A percentile compares a stretch with the other conserved stretches of the same genome.
Evolutionary conservation across 2,888 invertebrate genomes (phyloP).

Genomic region (Trichopria drosophilae): DNA sequence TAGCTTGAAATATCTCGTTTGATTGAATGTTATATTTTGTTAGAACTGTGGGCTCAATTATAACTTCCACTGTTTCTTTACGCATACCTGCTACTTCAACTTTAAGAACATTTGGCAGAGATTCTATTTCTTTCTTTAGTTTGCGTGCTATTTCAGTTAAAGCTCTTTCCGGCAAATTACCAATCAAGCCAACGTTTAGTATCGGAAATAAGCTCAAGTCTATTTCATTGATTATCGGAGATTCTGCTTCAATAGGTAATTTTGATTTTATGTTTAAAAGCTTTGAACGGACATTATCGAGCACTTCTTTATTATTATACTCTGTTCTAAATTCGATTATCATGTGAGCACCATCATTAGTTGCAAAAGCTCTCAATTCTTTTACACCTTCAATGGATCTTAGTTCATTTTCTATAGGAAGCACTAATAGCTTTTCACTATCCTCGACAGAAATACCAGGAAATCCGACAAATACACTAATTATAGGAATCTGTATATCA

Average conservation of each 20-base stretch:
- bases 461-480: conserved; percentile 12
- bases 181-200: conserved; percentile 14
- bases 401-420: conserved; percentile 16
- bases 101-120: conserved; percentile 17
- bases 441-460: conserved; percentile 18
- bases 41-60: conserved; percentile 16
- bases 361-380: conserved; percentile 19
- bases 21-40: conserved; percentile 18
- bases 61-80: conserved; percentile 16
- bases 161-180: conserved; percentile 16
- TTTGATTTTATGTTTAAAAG: conserved; percentile 11
- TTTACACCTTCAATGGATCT: conserved; percentile 15
- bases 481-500: conserved; percentile 16
- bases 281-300: conserved; percentile 17
- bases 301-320: conserved; percentile 14
- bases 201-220: conserved; percentile 12
- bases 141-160: conserved; percentile 15
- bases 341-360: conserved; percentile 12
- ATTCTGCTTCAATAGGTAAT: conserved; percentile 17
- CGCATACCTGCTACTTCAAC: conserved; percentile 14
- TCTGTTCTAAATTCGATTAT: conserved; percentile 18
- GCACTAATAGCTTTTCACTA: conserved; percentile 16
- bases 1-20: conserved; percentile 14
- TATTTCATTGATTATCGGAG: conserved; percentile 13
- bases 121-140: conserved; percentile 14